Conservation (phyloP, 2,888 invertebrate species). For the Unio pictorum region DNA sequence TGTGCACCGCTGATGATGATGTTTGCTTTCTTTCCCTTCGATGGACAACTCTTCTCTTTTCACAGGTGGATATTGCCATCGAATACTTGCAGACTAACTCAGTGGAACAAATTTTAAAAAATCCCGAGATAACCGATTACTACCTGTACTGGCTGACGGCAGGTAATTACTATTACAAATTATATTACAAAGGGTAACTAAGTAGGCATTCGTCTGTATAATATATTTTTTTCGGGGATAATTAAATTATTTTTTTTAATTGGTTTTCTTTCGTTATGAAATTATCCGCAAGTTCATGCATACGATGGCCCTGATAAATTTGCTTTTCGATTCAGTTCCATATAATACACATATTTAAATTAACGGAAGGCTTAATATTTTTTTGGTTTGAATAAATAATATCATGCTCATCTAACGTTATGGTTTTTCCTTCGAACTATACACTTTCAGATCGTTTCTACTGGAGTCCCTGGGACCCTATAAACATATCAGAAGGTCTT, state of each 20-base stretch:
- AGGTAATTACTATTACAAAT: conserved; percentile 23
- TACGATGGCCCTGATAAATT: too few relatives aligned
- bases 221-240: not conserved
- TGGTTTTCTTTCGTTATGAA: too few relatives aligned
- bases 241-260: too few relatives aligned
- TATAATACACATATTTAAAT: too few relatives aligned
- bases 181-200: too few relatives aligned
- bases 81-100: conserved; percentile 25
- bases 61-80: conserved; percentile 38
- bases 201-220: not conserved
- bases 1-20: too few relatives aligned
- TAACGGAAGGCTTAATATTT: too few relatives aligned
- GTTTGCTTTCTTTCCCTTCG: too few relatives aligned
- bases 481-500: conserved; percentile 59
- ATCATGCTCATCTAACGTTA: too few relatives aligned
- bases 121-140: conserved; percentile 17
- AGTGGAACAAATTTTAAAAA: conserved; percentile 16
- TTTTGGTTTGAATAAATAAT: too few relatives aligned
- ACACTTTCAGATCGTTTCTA: conserved; percentile 55
- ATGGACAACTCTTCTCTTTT: not conserved
- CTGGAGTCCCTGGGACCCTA: conserved; percentile 62
- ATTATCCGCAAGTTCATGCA: too few relatives aligned
- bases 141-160: conserved; percentile 52
- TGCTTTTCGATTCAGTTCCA: too few relatives aligned
- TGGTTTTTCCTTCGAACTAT: not conserved